A percentile compares a stretch with the other conserved stretches of the same genome.
Evolutionary conservation across 2,113 vertebrate species (phyloP).

Genomic region (Marmota monax): DNA sequence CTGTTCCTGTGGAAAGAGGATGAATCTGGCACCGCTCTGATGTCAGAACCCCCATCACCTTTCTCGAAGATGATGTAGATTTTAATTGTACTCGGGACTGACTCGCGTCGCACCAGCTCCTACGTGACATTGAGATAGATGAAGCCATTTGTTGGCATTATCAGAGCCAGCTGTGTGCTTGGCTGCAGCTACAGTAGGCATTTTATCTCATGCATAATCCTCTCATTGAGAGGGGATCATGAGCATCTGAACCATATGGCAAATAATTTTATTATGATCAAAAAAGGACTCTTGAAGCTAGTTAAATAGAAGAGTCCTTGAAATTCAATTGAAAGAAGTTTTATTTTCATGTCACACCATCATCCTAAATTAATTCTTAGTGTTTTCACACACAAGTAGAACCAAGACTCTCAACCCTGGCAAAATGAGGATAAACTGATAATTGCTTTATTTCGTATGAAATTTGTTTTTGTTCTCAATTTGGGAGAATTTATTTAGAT

Average conservation of each 20-base stretch:
- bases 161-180: slow-evolving; percentile 94
- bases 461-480: background rate
- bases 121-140: slow-evolving; percentile 93
- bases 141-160: slow-evolving; percentile 94
- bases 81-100: slow-evolving; percentile 90
- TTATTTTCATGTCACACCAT: slow-evolving; percentile 86
- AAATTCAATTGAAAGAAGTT: slow-evolving; percentile 89
- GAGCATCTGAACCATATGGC: slow-evolving; percentile 92
- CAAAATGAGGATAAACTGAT: slow-evolving; percentile 76
- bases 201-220: slow-evolving; percentile 92
- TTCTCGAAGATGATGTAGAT: slow-evolving; percentile 90
- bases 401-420: slow-evolving; percentile 65
- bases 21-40: slow-evolving; percentile 88
- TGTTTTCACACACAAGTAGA: slow-evolving; percentile 72
- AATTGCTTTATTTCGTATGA: slow-evolving; percentile 61
- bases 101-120: slow-evolving; percentile 88
- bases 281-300: slow-evolving; percentile 91
- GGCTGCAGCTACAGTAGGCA: slow-evolving; percentile 90
- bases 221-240: slow-evolving; percentile 89
- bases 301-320: slow-evolving; percentile 91
- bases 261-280: slow-evolving; percentile 93
- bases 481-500: slow-evolving; percentile 1
- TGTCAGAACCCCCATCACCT: slow-evolving; percentile 92
- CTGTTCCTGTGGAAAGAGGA: slow-evolving; percentile 85
- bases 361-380: slow-evolving; percentile 87